These are phyloP conservation scores for Abramis brama DNA, from an alignment of 2,113 vertebrate genomes.

Conservation along the genomic window DNA sequence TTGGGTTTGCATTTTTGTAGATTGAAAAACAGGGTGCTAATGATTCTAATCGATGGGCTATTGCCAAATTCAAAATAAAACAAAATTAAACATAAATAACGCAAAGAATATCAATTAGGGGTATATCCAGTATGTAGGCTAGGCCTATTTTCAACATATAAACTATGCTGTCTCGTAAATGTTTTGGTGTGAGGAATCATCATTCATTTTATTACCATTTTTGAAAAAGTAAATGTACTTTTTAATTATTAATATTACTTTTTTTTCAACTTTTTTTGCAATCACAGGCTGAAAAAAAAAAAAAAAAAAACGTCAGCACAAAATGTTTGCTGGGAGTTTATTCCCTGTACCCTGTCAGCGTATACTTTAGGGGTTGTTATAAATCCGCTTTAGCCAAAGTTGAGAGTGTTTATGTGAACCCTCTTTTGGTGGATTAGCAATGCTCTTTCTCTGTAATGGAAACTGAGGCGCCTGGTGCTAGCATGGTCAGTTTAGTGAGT, in stretches of 20 bases:
- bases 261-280: not conserved
- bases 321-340: not conserved
- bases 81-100: not conserved
- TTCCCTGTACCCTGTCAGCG: not conserved
- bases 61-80: not conserved
- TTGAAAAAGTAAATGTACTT: not conserved
- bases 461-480: not conserved
- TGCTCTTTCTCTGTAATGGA: constrained; percentile 9
- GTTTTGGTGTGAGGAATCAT: not conserved
- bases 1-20: not conserved
- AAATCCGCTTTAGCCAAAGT: constrained; percentile 8
- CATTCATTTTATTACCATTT: not conserved
- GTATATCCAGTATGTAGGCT: not conserved
- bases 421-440: not conserved
- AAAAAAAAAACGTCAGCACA: not conserved
- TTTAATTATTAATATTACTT: not conserved
- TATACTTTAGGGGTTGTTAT: not conserved
- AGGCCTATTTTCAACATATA: not conserved
- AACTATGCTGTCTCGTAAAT: not conserved
- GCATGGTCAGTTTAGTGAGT: not conserved
- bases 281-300: not conserved
- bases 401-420: not conserved
- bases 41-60: not conserved
- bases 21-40: not conserved
- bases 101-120: not conserved